Conservation (phyloP, 2,797 vertebrate species). For the Trachops cirrhosus region DNA sequence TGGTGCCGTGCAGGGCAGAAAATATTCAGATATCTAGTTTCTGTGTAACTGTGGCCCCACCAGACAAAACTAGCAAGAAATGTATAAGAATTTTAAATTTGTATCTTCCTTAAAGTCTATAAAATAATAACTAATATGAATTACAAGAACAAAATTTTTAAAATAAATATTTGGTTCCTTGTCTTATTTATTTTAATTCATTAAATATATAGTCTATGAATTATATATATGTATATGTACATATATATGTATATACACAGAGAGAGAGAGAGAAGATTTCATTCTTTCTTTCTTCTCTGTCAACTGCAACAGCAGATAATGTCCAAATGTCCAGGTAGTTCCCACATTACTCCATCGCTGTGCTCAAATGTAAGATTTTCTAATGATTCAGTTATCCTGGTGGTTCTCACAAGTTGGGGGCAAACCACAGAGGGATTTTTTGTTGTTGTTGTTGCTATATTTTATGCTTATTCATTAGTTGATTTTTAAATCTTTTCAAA, state of each 20-base stretch:
- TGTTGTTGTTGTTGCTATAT: neutral
- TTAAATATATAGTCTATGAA: neutral
- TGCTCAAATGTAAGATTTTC: neutral
- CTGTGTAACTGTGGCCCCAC: accelerated
- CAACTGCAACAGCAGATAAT: neutral
- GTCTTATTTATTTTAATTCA: neutral
- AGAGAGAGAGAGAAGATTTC: neutral
- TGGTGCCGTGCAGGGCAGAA: neutral
- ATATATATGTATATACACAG: too few species aligned
- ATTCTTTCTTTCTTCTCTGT: neutral
- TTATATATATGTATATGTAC: too few species aligned
- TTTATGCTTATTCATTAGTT: neutral
- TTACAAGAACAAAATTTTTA: neutral
- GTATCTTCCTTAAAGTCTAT: neutral
- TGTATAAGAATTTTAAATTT: neutral
- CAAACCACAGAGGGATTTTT: neutral
- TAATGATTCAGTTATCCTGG: neutral
- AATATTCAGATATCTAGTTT: neutral
- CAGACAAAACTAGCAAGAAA: neutral
- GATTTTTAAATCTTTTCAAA: neutral
- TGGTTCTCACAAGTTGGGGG: neutral
- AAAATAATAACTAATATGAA: neutral
- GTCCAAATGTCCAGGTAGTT: neutral
- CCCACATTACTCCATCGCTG: neutral
- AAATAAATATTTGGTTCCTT: neutral